Evolutionary conservation across 2,888 invertebrate species (phyloP).

Genomic region (Machimus atricapillus): DNA sequence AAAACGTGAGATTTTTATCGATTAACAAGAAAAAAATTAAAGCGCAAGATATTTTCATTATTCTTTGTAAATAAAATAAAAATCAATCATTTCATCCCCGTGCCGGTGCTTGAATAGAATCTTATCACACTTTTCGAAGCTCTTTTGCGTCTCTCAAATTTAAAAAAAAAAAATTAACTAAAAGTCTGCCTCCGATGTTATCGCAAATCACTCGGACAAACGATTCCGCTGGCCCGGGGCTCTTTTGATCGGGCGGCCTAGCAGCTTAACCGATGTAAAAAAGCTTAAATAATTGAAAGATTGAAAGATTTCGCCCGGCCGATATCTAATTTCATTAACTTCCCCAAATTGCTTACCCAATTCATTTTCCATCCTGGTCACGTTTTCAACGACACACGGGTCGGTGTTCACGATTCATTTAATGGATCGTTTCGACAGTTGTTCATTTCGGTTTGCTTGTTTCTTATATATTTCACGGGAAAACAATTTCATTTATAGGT

Average conservation of each 20-base stretch:
- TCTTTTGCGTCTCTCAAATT: not conserved
- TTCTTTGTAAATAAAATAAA: not conserved
- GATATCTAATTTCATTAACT: not conserved
- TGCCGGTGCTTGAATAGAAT: not conserved
- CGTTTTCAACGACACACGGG: not conserved
- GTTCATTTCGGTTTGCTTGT: not conserved
- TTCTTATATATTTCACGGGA: not conserved
- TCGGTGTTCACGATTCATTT: not conserved
- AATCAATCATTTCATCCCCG: not conserved
- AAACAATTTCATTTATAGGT: not conserved
- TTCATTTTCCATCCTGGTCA: not conserved
- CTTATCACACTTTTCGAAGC: not conserved
- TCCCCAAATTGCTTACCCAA: not conserved
- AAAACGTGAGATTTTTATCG: not conserved
- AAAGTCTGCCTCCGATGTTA: not conserved
- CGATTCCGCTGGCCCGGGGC: not conserved
- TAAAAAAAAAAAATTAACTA: not conserved
- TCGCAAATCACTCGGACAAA: not conserved
- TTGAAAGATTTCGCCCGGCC: not conserved
- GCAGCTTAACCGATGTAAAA: not conserved
- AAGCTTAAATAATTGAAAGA: not conserved
- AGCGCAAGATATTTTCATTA: not conserved
- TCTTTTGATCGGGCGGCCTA: not conserved
- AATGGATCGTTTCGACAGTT: not conserved
- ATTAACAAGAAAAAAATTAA: not conserved